A percentile compares a stretch with the other conserved stretches of the same genome.
Conservation (phyloP, 2,113 vertebrate genomes). For the Eulacestoma nigropectus region DNA sequence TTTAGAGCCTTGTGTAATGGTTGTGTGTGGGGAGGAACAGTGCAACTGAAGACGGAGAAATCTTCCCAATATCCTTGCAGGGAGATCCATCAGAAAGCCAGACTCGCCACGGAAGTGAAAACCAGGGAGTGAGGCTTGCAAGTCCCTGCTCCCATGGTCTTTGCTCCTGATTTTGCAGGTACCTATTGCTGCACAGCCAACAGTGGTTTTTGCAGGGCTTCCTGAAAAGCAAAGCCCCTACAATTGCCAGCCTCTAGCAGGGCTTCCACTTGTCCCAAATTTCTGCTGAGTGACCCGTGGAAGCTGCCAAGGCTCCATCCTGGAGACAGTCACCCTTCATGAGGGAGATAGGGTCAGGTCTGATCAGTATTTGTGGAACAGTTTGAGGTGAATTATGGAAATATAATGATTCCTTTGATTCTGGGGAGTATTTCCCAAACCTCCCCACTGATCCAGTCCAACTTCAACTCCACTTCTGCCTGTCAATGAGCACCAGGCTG, state of each 20-base stretch:
- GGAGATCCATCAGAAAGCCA: not conserved
- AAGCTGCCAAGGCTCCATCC: not conserved
- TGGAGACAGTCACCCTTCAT: not conserved
- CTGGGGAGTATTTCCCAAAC: not conserved
- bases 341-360: not conserved
- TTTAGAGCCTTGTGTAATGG: not conserved
- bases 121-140: not conserved
- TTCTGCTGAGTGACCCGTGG: fast-evolving
- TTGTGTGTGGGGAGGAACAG: not conserved
- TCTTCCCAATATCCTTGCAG: not conserved
- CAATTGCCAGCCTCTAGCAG: not conserved
- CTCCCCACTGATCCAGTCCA: not conserved
- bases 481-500: not conserved
- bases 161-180: not conserved
- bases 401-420: not conserved
- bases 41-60: fast-evolving
- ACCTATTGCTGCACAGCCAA: not conserved
- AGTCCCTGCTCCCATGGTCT: not conserved
- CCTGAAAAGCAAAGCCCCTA: not conserved
- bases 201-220: not conserved
- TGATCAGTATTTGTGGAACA: not conserved
- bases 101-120: fast-evolving
- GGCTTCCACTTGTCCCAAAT: not conserved
- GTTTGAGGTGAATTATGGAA: not conserved
- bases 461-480: not conserved